Conservation (phyloP, 2,888 invertebrate species). For the Acholoe squamosa region DNA sequence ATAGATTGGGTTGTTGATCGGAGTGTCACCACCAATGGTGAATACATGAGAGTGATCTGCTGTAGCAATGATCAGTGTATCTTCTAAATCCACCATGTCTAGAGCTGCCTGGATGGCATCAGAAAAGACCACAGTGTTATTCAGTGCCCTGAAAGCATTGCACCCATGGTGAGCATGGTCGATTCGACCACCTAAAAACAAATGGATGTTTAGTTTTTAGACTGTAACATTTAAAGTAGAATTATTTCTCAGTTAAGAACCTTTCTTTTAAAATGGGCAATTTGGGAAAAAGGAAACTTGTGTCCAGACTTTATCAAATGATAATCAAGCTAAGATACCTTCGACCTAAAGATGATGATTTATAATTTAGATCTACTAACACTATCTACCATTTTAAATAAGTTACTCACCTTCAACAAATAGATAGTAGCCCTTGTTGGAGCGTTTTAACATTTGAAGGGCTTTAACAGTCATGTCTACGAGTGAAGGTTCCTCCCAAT, state of each 20-base stretch:
- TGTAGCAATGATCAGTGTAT: slow-evolving; percentile 53
- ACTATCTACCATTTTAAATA: too few relatives aligned
- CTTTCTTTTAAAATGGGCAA: too few relatives aligned
- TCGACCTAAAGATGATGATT: too few relatives aligned
- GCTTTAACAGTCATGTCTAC: slow-evolving; percentile 57
- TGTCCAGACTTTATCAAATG: too few relatives aligned
- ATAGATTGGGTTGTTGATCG: slow-evolving; percentile 23
- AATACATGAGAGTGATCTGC: slow-evolving; percentile 63
- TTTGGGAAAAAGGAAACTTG: too few relatives aligned
- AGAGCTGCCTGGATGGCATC: slow-evolving; percentile 86
- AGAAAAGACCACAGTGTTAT: slow-evolving; percentile 91
- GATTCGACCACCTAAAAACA: slow-evolving; percentile 78
- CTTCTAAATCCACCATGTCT: slow-evolving; percentile 6
- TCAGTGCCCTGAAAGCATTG: slow-evolving; percentile 85
- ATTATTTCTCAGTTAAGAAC: too few relatives aligned
- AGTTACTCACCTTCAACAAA: slow-evolving; percentile 48
- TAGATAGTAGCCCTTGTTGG: slow-evolving; percentile 46
- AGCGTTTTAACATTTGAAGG: neutral
- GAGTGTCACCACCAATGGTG: slow-evolving; percentile 52
- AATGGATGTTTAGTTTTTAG: too few relatives aligned
- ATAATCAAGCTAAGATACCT: too few relatives aligned
- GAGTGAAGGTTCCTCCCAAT: slow-evolving; percentile 78
- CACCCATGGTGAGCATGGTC: slow-evolving; percentile 87
- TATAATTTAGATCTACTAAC: too few relatives aligned
- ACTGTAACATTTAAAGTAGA: too few relatives aligned